phyloP scores from a whole-genome alignment of 2,113 vertebrate species.

The Odontesthes bonariensis region DNA sequence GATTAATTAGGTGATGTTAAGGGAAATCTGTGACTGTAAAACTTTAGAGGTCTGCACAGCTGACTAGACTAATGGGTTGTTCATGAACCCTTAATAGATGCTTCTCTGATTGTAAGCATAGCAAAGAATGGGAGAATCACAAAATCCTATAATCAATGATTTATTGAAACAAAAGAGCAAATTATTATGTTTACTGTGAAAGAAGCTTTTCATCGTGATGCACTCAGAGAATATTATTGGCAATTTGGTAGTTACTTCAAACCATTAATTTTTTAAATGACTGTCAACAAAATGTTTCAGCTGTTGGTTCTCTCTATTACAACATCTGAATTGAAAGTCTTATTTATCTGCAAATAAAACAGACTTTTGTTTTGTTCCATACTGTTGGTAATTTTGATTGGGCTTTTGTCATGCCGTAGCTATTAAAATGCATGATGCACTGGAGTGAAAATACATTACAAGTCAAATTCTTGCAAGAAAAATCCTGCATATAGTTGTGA shows the following conservation, averaged over 20 bases:
- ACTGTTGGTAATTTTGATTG: not conserved
- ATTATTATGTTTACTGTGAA: not conserved
- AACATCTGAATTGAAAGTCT: not conserved
- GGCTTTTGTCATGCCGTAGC: not conserved
- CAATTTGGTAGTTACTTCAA: too few relatives aligned
- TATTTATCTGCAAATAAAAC: not conserved
- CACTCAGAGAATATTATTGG: too few relatives aligned
- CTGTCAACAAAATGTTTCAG: too few relatives aligned
- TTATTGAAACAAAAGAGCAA: not conserved
- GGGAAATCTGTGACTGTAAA: slow-evolving; percentile 74
- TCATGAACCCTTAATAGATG: slow-evolving; percentile 77
- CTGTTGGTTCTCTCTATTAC: too few relatives aligned
- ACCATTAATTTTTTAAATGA: too few relatives aligned
- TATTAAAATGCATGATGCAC: not conserved
- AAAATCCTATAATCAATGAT: slow-evolving; percentile 3
- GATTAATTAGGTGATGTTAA: slow-evolving; percentile 77
- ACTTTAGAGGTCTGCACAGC: slow-evolving; percentile 66
- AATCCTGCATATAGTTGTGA: not conserved
- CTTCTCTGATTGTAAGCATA: slow-evolving; percentile 35
- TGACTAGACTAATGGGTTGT: slow-evolving; percentile 75
- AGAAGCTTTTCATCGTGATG: not conserved
- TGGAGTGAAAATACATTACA: not conserved
- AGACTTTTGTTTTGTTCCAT: not conserved
- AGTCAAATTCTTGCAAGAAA: too few relatives aligned
- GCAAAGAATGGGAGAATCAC: not conserved